Evolutionary conservation across 2,888 invertebrate species (phyloP).

Genomic region (Lacanobia wlatinum): DNA sequence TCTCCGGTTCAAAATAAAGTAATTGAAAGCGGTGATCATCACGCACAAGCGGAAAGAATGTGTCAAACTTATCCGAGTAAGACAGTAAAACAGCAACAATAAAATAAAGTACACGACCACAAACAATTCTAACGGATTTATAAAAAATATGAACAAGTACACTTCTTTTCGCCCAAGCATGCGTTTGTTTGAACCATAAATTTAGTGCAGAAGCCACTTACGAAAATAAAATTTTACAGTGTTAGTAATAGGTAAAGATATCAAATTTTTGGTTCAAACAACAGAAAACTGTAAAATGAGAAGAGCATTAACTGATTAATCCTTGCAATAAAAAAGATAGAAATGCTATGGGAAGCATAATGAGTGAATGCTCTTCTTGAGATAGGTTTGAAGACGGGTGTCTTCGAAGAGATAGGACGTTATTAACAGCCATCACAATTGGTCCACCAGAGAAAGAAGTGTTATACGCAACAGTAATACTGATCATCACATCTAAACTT

Average conservation of each 20-base stretch:
- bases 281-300: conserved; percentile 66
- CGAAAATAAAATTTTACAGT: conserved; percentile 23
- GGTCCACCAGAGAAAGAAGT: conserved; percentile 85
- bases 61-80: conserved; percentile 85
- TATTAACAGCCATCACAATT: conserved; percentile 84
- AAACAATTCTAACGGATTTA: conserved; percentile 81
- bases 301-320: conserved; percentile 76
- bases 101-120: conserved; percentile 84
- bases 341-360: neutral
- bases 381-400: conserved; percentile 64
- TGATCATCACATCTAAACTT: conserved; percentile 84
- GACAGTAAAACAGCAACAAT: conserved; percentile 84
- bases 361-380: conserved; percentile 76
- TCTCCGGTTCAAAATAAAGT: conserved; percentile 70
- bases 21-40: conserved; percentile 88
- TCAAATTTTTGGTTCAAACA: conserved; percentile 82
- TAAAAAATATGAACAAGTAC: conserved; percentile 75
- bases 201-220: conserved; percentile 54
- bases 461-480: conserved; percentile 81
- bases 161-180: conserved; percentile 90
- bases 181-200: conserved; percentile 87
- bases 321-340: neutral
- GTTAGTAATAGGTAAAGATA: conserved; percentile 24
- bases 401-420: conserved; percentile 73
- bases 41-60: conserved; percentile 91